phyloP scores from a whole-genome alignment of 92 coral and sea anemone genomes.

The Siderastrea siderea region DNA sequence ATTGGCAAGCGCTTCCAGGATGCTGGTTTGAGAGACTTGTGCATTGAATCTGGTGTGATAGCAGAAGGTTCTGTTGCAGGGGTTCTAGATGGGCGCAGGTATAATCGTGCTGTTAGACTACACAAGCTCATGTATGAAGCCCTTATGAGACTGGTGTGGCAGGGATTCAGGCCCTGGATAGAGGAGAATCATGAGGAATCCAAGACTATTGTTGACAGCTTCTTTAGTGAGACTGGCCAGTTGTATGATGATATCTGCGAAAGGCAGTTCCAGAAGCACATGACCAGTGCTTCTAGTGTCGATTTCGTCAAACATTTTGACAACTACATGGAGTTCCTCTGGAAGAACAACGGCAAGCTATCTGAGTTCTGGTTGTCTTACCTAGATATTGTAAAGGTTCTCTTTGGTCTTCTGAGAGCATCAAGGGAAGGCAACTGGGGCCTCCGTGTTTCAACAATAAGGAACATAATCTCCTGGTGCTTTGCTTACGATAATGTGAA shows the following conservation, averaged over 20 bases:
- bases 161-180: too few species aligned
- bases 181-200: too few species aligned
- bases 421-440: not conserved
- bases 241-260: constrained; percentile 27
- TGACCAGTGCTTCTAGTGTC: constrained; percentile 36
- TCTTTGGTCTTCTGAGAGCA: not conserved
- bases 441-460: not conserved
- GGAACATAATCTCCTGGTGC: not conserved
- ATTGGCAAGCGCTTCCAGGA: constrained; percentile 71
- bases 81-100: constrained; percentile 20
- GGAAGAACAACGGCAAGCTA: too few species aligned
- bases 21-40: constrained; percentile 72
- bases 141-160: not conserved
- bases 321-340: constrained; percentile 21
- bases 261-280: constrained; percentile 28
- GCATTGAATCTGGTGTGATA: constrained; percentile 72
- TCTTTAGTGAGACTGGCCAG: not conserved
- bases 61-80: not conserved
- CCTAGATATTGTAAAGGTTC: not conserved
- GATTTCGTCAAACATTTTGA: constrained; percentile 13
- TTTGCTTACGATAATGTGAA: not conserved
- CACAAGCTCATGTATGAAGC: constrained; percentile 52
- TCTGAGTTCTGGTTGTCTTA: too few species aligned
- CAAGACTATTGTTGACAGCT: too few species aligned
- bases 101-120: constrained; percentile 65